Evolutionary conservation across 2,113 vertebrate species (phyloP).

Genomic region (Lagopus leucura): DNA sequence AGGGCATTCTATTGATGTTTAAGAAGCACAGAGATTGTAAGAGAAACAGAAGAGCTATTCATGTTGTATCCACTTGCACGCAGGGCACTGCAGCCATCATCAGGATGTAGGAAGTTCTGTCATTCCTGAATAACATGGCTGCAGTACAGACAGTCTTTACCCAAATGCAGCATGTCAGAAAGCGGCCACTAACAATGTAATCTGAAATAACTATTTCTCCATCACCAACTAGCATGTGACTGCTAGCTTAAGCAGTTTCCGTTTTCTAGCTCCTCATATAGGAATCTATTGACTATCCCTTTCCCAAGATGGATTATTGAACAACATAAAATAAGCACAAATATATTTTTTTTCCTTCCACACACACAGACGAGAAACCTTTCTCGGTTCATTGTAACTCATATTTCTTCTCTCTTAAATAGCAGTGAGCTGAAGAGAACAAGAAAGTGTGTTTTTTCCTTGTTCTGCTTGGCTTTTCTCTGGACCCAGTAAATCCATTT

Average conservation of each 20-base stretch:
- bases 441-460: background rate
- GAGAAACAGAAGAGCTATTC: background rate
- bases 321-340: background rate
- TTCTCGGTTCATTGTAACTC: background rate
- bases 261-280: background rate
- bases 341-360: background rate
- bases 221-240: background rate
- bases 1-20: background rate
- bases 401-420: background rate
- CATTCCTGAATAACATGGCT: background rate
- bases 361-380: background rate
- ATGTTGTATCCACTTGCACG: background rate
- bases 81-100: background rate
- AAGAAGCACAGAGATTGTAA: background rate
- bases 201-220: background rate
- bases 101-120: background rate
- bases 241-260: background rate
- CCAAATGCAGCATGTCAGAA: background rate
- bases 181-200: background rate
- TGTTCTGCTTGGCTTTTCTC: constrained; percentile 12
- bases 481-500: background rate
- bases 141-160: background rate
- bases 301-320: background rate
- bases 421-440: background rate
- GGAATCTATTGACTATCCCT: background rate